Percentiles rank a stretch among this genome's conserved stretches.
Evolutionary conservation across 2,113 vertebrate genomes (phyloP).

Genomic region (Tragelaphus imberbis): DNA sequence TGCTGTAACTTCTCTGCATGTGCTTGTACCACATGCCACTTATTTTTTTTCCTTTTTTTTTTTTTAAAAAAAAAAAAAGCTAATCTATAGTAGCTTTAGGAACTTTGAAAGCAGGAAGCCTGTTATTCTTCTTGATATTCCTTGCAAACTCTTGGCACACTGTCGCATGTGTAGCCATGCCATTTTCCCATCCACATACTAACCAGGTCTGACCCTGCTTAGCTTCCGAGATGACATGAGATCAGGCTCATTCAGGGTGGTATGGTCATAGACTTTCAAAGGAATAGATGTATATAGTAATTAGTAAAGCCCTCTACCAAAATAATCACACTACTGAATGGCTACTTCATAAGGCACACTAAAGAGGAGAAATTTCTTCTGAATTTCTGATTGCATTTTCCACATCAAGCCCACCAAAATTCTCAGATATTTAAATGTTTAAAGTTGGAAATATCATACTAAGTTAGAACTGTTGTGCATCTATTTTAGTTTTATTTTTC

Average conservation of each 20-base stretch:
- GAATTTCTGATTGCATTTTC: not conserved
- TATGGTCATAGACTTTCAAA: not conserved
- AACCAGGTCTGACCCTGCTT: not conserved
- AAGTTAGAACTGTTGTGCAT: not conserved
- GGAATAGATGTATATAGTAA: not conserved
- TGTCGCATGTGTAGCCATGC: not conserved
- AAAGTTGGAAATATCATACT: not conserved
- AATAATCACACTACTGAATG: not conserved
- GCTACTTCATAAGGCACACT: not conserved
- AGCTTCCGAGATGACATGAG: not conserved
- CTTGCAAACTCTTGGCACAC: not conserved
- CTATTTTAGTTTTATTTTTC: not conserved
- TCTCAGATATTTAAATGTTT: not conserved
- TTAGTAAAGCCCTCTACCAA: not conserved
- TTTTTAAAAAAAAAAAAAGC: not conserved
- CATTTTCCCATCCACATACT: not conserved
- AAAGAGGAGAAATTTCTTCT: not conserved
- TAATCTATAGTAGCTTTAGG: not conserved
- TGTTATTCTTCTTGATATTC: not conserved
- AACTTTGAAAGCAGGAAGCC: not conserved
- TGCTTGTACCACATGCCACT: not conserved
- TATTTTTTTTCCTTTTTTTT: not conserved
- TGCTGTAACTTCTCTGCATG: not conserved
- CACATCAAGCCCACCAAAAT: not conserved
- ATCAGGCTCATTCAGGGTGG: not conserved